phyloP scores from a whole-genome alignment of 1,140 invertebrate species.

The Drosophila quadrilineata region DNA sequence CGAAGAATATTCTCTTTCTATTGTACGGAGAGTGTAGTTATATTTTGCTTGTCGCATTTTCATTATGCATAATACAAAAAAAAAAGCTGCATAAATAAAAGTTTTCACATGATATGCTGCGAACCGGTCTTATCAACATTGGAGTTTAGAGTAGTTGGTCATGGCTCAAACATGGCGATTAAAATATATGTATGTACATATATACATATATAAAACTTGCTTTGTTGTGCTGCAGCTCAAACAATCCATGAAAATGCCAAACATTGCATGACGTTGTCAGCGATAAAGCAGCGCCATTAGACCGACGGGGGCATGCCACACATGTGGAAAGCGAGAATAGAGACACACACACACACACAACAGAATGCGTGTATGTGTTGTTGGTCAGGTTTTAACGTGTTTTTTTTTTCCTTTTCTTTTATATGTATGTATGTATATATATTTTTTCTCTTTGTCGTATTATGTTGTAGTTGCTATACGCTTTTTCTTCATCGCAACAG shows the following conservation, averaged over 20 bases:
- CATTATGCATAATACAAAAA: too few species aligned
- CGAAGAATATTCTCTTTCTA: too few species aligned
- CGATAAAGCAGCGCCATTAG: constrained; percentile 23
- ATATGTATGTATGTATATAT: background rate
- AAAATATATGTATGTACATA: too few species aligned
- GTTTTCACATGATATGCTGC: background rate
- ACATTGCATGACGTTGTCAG: constrained; percentile 47
- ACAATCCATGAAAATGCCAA: constrained; percentile 49
- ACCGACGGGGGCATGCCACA: too few species aligned
- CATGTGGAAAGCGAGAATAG: background rate
- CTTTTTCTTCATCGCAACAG: constrained; percentile 55
- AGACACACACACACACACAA: constrained; percentile 13
- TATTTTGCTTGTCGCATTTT: too few species aligned
- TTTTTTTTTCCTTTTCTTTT: background rate
- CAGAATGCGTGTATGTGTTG: constrained; percentile 3
- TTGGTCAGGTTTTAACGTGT: constrained; percentile 45
- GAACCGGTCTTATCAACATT: background rate
- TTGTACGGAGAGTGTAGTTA: too few species aligned
- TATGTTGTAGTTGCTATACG: constrained; percentile 48
- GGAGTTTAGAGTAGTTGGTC: constrained; percentile 17
- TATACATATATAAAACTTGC: too few species aligned
- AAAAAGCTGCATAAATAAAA: too few species aligned
- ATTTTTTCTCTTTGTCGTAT: constrained; percentile 2
- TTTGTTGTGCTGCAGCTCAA: constrained; percentile 30
- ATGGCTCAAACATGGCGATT: constrained; percentile 24